Base-by-base conservation (phyloP, 1,140 invertebrate species). In the Nasonia longicornis region DNA sequence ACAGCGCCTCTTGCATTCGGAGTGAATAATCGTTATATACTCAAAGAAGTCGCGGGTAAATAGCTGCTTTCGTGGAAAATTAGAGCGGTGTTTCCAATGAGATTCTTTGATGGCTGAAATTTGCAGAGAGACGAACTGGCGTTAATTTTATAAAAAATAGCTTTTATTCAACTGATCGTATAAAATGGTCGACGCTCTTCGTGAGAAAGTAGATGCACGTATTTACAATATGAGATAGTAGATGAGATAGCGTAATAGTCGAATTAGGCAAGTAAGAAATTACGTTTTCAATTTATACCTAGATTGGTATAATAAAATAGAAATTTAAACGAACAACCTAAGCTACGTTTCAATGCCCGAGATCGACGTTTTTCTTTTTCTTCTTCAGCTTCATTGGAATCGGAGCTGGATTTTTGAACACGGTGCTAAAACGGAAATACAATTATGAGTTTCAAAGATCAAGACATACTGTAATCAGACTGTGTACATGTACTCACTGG, bases 341-440 rank as follows among this genome's bases (percentile, higher is more conserved):
- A 6, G 16, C 52, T 58, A 58, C 16, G 8, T 67, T 66, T 86
- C 81, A 90, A 82, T 87, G 85, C 22, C 88, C 87, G 35, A 89
- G 84, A 80, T 90, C 89, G 26, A 89, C 26, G 16, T 84, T 84
- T 77, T 90, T 90, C 84, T 94, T 95, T 87, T 95, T 96, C 86
- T 96, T 96, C 85, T 95, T 95, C 67, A 92, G 89, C 86, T 95
- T 95, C 64, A 93, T 92, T 52, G 94, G 93, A 31, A 95, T 89
- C 22, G 95, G 94, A 52, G 93, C 94, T 63, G 94, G 94, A 83
- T 94, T 94, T 90, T 96, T 96, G 90, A 96, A 97, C 8, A 96
- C 94, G 66, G 95, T 96, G 85, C 95, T 96, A 92, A 83, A 94
- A 95, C 88, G 90, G 86, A 90, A 89, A 87, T 83, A 63, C 22